These are phyloP conservation scores for Mnemiopsis leidyi DNA, from an alignment of 37 sponge, comb jelly and placozoan genomes.

Conservation along the genomic window DNA sequence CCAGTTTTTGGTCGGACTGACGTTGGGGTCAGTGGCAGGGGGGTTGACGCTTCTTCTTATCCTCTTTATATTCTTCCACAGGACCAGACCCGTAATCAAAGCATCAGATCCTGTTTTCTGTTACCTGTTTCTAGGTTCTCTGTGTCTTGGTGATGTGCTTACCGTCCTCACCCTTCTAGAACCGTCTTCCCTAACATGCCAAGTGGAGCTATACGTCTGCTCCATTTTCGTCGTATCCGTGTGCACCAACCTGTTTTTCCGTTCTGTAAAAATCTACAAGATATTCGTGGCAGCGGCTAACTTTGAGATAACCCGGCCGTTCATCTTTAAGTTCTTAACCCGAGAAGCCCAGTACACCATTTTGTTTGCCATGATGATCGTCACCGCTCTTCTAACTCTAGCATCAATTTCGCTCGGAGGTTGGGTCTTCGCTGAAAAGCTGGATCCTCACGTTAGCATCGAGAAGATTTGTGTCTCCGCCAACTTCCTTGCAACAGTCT, in stretches of 20 bases:
- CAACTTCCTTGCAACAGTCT: background rate
- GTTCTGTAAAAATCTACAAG: background rate
- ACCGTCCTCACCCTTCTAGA: background rate
- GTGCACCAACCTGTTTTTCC: background rate
- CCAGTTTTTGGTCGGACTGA: background rate
- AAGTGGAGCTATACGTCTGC: background rate
- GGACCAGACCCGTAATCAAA: background rate
- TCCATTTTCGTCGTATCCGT: background rate
- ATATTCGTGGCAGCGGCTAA: slow-evolving; percentile 22
- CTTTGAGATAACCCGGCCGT: background rate
- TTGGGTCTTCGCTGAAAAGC: background rate
- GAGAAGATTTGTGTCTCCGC: background rate
- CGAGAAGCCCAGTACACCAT: background rate
- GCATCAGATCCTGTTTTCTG: slow-evolving; percentile 8
- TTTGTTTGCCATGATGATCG: background rate
- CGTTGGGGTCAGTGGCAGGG: too few relatives aligned
- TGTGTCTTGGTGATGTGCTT: background rate
- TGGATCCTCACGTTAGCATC: background rate
- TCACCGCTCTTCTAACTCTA: background rate
- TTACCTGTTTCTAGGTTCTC: background rate
- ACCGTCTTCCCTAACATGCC: background rate
- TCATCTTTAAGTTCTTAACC: background rate
- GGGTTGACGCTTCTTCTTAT: background rate
- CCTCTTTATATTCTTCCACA: background rate
- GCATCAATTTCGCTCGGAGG: background rate